These are phyloP conservation scores for Pardosa pseudoannulata DNA, from an alignment of 2,888 invertebrate genomes.

Conservation along the genomic window DNA sequence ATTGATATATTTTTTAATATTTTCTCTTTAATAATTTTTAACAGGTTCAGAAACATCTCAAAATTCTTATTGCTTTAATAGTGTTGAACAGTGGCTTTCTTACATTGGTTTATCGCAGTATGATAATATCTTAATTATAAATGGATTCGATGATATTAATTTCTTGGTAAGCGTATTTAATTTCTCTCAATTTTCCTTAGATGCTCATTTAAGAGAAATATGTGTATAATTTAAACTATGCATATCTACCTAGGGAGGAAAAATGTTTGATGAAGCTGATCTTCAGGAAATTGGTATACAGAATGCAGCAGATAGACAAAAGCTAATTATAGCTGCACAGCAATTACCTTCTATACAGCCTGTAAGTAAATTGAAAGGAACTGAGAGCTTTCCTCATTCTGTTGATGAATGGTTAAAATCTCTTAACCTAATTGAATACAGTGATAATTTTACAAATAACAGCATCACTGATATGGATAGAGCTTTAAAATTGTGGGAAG, in stretches of 20 bases:
- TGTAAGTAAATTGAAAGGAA: constrained; percentile 31
- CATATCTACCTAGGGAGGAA: constrained; percentile 83
- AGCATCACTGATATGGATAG: constrained; percentile 94
- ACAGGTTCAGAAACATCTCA: constrained; percentile 14
- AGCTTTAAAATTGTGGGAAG: constrained; percentile 94
- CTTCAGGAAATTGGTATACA: constrained; percentile 89
- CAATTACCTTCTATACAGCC: constrained; percentile 81
- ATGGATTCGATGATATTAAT: constrained; percentile 93
- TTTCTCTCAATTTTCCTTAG: not conserved
- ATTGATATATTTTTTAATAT: not conserved
- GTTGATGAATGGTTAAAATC: constrained; percentile 79
- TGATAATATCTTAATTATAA: constrained; percentile 87
- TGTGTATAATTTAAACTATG: not conserved
- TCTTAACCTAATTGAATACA: constrained; percentile 86
- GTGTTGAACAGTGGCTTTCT: constrained; percentile 88
- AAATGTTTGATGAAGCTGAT: constrained; percentile 88
- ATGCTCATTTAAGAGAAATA: too few relatives aligned
- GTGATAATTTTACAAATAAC: constrained; percentile 85
- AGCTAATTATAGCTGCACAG: constrained; percentile 81
- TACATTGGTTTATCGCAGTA: constrained; percentile 88
- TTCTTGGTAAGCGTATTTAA: constrained; percentile 87
- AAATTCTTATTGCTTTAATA: constrained; percentile 77
- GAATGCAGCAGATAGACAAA: constrained; percentile 78
- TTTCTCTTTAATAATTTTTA: not conserved
- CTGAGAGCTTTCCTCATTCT: constrained; percentile 75